These are phyloP conservation scores for Xiphophorus couchianus DNA, from an alignment of 2,113 vertebrate genomes.

Conservation along the genomic window DNA sequence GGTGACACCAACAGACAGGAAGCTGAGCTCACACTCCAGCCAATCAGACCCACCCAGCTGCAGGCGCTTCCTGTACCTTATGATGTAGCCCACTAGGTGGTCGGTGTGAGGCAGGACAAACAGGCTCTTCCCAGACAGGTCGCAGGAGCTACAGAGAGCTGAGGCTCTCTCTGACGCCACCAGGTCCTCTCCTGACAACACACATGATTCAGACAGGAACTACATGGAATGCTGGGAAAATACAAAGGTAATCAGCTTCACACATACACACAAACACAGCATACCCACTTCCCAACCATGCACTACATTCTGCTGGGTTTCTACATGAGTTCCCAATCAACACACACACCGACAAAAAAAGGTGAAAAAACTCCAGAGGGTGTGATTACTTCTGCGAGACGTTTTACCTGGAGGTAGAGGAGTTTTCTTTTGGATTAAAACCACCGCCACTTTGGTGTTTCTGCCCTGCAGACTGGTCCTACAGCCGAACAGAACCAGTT, in stretches of 20 bases:
- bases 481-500: slow-evolving; percentile 17
- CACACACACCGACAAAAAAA: not conserved
- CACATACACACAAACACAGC: too few species aligned
- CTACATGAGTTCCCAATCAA: not conserved
- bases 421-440: slow-evolving; percentile 98
- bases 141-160: slow-evolving; percentile 91
- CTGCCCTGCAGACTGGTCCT: slow-evolving; percentile 97
- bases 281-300: too few species aligned
- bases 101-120: slow-evolving; percentile 98
- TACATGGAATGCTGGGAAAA: too few species aligned
- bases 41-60: too few species aligned
- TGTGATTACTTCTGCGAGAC: not conserved
- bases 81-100: slow-evolving; percentile 98
- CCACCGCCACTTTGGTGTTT: slow-evolving; percentile 98
- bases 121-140: slow-evolving; percentile 95
- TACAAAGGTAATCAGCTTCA: too few species aligned
- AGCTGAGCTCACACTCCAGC: not conserved
- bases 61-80: slow-evolving; percentile 81
- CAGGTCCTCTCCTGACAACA: slow-evolving; percentile 90
- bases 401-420: slow-evolving; percentile 93
- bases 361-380: not conserved
- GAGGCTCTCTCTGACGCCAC: slow-evolving; percentile 94
- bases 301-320: too few species aligned
- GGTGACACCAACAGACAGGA: not conserved
- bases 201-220: not conserved